A percentile compares a stretch with the other conserved stretches of the same genome.
phyloP scores from a whole-genome alignment of 1,140 invertebrate species.

The Megathymus violae region DNA sequence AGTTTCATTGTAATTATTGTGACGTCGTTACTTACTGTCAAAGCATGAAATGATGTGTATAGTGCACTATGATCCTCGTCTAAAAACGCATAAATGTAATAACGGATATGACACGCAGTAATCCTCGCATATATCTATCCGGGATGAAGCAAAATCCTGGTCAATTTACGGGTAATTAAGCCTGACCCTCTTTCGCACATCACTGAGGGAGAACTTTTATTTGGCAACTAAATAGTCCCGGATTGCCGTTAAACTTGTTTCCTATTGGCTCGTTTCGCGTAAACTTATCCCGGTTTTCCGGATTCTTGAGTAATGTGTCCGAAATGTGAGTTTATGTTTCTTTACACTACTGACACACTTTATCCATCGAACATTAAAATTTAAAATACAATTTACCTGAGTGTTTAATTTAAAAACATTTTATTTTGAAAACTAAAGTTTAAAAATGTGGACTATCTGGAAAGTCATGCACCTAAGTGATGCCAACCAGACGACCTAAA shows the following conservation, averaged over 20 bases:
- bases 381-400: no score
- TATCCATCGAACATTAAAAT: no score
- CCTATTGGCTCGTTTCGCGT: conserved; percentile 52
- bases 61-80: neutral
- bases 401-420: no score
- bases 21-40: no score
- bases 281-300: conserved; percentile 51
- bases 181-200: conserved; percentile 78
- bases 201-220: conserved; percentile 78
- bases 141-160: conserved; percentile 71
- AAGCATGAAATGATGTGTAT: neutral
- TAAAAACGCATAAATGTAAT: conserved; percentile 45
- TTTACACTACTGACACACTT: neutral
- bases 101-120: conserved; percentile 67
- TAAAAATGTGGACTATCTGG: no score
- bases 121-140: conserved; percentile 67
- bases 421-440: no score
- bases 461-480: no score
- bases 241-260: conserved; percentile 63
- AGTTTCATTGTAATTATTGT: no score
- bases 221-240: conserved; percentile 61
- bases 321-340: conserved; percentile 3
- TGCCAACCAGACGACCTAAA: no score
- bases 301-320: conserved; percentile 36
- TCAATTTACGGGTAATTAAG: conserved; percentile 83